Percentiles rank a stretch among this genome's conserved stretches.
These are phyloP conservation scores for Phyllotreta cruciferae DNA, from an alignment of 2,888 invertebrate species.

Conservation along the genomic window DNA sequence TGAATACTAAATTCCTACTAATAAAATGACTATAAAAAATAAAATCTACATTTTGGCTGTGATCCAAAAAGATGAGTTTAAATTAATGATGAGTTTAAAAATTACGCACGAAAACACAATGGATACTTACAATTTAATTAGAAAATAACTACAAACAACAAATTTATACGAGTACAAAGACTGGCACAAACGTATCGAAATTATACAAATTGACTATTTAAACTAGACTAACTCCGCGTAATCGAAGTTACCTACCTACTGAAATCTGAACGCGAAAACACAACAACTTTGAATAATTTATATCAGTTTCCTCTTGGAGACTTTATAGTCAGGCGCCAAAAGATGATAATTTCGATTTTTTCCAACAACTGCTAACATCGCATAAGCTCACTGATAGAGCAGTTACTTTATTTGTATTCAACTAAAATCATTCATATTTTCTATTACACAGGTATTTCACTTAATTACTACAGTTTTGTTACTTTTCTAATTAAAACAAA, in stretches of 20 bases:
- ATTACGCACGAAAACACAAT: no score
- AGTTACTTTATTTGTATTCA: no score
- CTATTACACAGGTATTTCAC: no score
- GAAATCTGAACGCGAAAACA: conserved; percentile 4
- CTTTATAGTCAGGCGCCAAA: conserved; percentile 4
- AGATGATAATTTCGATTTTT: background rate
- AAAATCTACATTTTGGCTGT: no score
- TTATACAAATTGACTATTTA: background rate
- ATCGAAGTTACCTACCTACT: conserved; percentile 1
- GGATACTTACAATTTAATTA: conserved; percentile 4
- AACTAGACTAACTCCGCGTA: conserved; percentile 1
- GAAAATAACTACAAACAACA: conserved; percentile 1
- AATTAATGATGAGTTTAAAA: no score
- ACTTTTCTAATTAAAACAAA: no score
- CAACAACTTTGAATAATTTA: conserved; percentile 13
- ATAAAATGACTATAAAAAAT: no score
- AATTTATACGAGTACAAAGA: background rate
- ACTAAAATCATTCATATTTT: no score
- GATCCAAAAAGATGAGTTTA: background rate
- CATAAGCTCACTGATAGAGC: no score
- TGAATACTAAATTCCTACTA: background rate
- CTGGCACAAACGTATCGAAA: background rate
- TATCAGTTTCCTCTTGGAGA: conserved; percentile 3
- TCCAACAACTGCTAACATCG: no score
- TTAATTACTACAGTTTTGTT: no score